A percentile compares a stretch with the other conserved stretches of the same genome.
Conservation (phyloP, 2,888 invertebrate genomes). For the Cheilosia pagana region DNA sequence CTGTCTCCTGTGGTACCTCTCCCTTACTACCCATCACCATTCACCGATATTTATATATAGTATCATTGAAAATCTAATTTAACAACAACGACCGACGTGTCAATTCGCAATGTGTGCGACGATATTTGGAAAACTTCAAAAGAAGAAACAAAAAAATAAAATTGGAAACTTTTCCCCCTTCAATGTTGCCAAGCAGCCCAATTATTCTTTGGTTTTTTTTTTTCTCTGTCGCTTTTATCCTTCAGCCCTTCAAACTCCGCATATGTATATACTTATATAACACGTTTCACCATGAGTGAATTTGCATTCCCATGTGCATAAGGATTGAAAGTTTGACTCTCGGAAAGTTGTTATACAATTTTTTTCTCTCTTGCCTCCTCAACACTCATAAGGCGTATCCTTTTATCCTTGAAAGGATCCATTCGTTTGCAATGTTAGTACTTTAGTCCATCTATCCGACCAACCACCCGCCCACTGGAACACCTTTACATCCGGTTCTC, state of each 20-base stretch:
- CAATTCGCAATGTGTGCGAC: neutral
- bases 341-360: neutral
- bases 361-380: slow-evolving; percentile 33
- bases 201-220: slow-evolving; percentile 23
- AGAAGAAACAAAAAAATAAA: neutral
- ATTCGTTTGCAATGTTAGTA: slow-evolving; percentile 69
- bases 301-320: slow-evolving; percentile 15
- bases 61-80: slow-evolving; percentile 1
- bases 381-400: slow-evolving; percentile 73
- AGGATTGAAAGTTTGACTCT: slow-evolving; percentile 9
- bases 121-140: slow-evolving; percentile 1
- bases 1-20: neutral
- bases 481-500: slow-evolving; percentile 52
- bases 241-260: slow-evolving; percentile 8
- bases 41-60: neutral
- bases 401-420: slow-evolving; percentile 75
- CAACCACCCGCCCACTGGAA: slow-evolving; percentile 49
- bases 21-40: neutral
- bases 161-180: slow-evolving; percentile 23
- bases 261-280: slow-evolving; percentile 24
- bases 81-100: neutral
- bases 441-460: slow-evolving; percentile 71
- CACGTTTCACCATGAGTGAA: slow-evolving; percentile 56
- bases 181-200: slow-evolving; percentile 52
- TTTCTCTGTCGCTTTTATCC: neutral